phyloP scores from a whole-genome alignment of 2,797 vertebrate species.

The Poeciliopsis gracilis region DNA sequence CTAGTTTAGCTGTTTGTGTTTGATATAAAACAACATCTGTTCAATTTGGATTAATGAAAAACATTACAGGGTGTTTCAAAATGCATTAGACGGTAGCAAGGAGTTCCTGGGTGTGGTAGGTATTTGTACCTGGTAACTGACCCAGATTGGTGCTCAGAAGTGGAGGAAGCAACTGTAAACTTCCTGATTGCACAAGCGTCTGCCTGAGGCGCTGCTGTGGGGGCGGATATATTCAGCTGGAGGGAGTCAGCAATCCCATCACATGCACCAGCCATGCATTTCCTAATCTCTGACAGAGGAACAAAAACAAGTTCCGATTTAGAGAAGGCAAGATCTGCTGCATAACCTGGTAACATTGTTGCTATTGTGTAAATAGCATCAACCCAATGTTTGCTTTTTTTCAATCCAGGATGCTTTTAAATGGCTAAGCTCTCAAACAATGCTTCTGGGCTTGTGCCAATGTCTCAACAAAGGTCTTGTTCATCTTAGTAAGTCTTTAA shows the following conservation, averaged over 20 bases:
- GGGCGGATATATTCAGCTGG: slow-evolving; percentile 32
- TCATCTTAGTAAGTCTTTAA: slow-evolving; percentile 50
- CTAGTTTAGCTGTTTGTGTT: background rate
- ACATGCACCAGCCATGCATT: slow-evolving; percentile 64
- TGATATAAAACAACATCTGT: background rate
- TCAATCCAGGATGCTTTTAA: slow-evolving; percentile 9
- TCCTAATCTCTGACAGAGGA: slow-evolving; percentile 55
- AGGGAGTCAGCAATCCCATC: slow-evolving; percentile 52
- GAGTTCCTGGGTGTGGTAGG: background rate
- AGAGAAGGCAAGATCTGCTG: slow-evolving; percentile 8
- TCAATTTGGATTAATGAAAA: background rate
- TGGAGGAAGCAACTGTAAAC: slow-evolving; percentile 28
- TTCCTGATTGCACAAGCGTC: slow-evolving; percentile 22
- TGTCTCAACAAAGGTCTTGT: slow-evolving; percentile 57
- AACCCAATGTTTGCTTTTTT: slow-evolving; percentile 17
- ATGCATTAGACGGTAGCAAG: background rate
- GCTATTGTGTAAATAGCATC: background rate
- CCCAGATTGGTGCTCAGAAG: slow-evolving; percentile 16
- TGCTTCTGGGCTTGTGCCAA: slow-evolving; percentile 14
- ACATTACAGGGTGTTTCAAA: background rate
- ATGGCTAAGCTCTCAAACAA: slow-evolving; percentile 16
- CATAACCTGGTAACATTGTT: slow-evolving; percentile 7
- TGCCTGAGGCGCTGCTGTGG: slow-evolving; percentile 44
- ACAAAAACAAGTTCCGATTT: slow-evolving; percentile 15
- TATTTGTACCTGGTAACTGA: slow-evolving; percentile 17